Percentiles rank a stretch among this genome's conserved stretches.
phyloP scores from a whole-genome alignment of 2,113 vertebrate species.

The Seriola rivoliana region DNA sequence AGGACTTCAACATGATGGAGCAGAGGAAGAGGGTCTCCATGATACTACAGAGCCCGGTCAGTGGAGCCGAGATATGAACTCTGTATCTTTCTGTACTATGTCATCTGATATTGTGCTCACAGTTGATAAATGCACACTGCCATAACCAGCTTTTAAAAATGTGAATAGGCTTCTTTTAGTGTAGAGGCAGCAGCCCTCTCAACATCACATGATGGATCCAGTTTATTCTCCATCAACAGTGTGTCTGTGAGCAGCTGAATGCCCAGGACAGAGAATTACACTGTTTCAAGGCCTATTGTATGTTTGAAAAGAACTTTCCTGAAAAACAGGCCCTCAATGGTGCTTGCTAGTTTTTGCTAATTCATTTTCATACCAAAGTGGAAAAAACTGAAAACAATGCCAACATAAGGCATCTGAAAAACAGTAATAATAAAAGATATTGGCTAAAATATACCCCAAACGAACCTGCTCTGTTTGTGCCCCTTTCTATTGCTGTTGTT shows the following conservation, averaged over 20 bases:
- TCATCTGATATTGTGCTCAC: too few relatives aligned
- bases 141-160: neutral
- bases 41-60: slow-evolving; percentile 98
- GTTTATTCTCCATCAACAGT: slow-evolving; percentile 37
- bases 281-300: slow-evolving; percentile 37
- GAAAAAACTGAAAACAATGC: neutral
- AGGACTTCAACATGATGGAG: slow-evolving; percentile 99
- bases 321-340: neutral
- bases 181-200: slow-evolving; percentile 25
- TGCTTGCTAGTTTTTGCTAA: neutral
- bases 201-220: slow-evolving; percentile 64
- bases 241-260: slow-evolving; percentile 37
- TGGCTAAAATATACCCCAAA: neutral
- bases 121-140: neutral
- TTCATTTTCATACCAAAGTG: neutral
- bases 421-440: neutral
- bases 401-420: neutral
- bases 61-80: slow-evolving; percentile 33
- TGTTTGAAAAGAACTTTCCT: slow-evolving; percentile 31
- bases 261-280: slow-evolving; percentile 9
- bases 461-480: neutral
- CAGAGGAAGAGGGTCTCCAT: slow-evolving; percentile 99
- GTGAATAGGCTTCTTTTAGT: slow-evolving; percentile 18
- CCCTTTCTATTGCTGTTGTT: neutral
- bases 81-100: too few relatives aligned